Evolutionary conservation across 2,113 vertebrate genomes (phyloP), one percentile per base, ranked within the genome.

Genomic region (Prietella phreatophila): DNA sequence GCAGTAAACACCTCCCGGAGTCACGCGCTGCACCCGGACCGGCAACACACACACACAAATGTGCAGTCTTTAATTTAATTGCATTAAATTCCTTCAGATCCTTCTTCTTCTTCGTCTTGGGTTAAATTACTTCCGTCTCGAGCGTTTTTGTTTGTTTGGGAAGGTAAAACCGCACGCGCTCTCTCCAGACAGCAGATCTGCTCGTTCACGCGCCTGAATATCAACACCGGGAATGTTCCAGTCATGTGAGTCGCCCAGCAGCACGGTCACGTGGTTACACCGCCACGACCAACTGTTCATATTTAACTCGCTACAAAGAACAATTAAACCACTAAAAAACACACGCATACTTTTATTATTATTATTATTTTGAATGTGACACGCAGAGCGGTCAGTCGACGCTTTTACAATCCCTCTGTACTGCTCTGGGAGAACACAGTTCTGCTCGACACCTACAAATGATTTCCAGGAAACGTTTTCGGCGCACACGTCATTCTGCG

Each of bases 191-290:
- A 56, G 30, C 80, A 4, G 65, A 5, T 14, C 53, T 55, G 30
- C 33, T 14, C 36, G 15, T 22, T 87, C 67, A 39, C 19, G 53
- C 75, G 47, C 36, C 50, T 6, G 22, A 1, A 53, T 81, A 83
- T 53, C 83, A 87, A 56, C 85, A 91, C 78, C 30, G 58, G 67
- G 76, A 90, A 92, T 87, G 73, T 88, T 91, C 84, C 75, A 87
- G 83, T 96, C 95, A 94, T 91, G 95, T 95, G 94, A 95, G 89
- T 78, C 82, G 36, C 80, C 42, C 53, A 39, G n/a, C 53, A 39
- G n/a, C 89, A 30, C 22, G 17, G 89, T 96, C 95, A 96, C 95
- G 95, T 95, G 95, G 58, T 0, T 0, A 3, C 67, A 15, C 17
- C 4, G 3, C 15, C 73, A 1, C 76, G 5, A 14, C 61, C 55